These are phyloP conservation scores for Acromyrmex echinatior DNA, from an alignment of 1,140 invertebrate species.

Conservation along the genomic window DNA sequence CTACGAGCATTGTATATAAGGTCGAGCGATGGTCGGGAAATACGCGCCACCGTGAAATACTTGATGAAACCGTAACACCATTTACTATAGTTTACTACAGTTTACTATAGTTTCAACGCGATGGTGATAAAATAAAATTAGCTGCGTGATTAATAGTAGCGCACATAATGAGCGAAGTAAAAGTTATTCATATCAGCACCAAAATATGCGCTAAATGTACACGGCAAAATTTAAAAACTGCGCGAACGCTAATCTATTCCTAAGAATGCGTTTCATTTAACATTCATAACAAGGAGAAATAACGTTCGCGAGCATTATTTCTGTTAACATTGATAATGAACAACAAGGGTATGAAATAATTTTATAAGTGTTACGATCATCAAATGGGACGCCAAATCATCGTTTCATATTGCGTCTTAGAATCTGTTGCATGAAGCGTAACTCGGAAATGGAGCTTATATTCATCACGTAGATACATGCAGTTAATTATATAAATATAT, in stretches of 20 bases:
- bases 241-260: not conserved
- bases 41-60: not conserved
- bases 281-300: no score
- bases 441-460: not conserved
- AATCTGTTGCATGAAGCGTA: not conserved
- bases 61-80: not conserved
- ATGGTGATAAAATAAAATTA: not conserved
- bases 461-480: not conserved
- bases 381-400: not conserved
- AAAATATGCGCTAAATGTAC: not conserved
- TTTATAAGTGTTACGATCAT: no score
- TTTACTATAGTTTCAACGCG: not conserved
- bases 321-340: no score
- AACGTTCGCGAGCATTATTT: no score
- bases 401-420: not conserved
- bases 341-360: no score
- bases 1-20: not conserved
- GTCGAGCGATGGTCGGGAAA: not conserved
- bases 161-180: not conserved
- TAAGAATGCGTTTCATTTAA: not conserved
- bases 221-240: not conserved
- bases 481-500: conserved; percentile 31
- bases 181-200: not conserved
- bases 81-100: not conserved
- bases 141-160: not conserved